Percentiles rank a stretch among this genome's conserved stretches.
phyloP scores from a whole-genome alignment of 2,888 invertebrate genomes.

The Xestia rhomboidea region DNA sequence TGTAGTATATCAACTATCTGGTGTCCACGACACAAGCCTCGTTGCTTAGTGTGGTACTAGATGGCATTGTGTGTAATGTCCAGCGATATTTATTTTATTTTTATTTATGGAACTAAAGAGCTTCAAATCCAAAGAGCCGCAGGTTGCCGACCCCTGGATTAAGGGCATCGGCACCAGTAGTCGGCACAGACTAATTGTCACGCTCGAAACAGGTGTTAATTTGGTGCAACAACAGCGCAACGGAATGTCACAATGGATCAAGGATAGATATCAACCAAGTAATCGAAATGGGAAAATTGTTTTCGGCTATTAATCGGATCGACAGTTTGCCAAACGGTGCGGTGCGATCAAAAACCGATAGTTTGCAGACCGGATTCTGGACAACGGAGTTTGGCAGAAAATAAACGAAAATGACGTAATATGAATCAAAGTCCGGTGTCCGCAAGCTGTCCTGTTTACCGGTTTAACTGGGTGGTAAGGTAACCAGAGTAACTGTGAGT shows the following conservation, averaged over 20 bases:
- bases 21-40: too few species aligned
- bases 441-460: background rate
- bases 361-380: background rate
- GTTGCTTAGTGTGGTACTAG: too few species aligned
- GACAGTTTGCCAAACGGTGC: background rate
- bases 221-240: constrained; percentile 68
- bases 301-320: constrained; percentile 39
- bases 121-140: too few species aligned
- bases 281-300: constrained; percentile 60
- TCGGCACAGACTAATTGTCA: constrained; percentile 51
- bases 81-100: too few species aligned
- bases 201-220: constrained; percentile 62
- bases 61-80: too few species aligned
- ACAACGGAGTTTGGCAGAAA: background rate
- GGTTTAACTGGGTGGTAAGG: background rate
- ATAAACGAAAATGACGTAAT: background rate
- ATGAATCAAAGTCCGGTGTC: background rate
- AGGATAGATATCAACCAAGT: constrained; percentile 53
- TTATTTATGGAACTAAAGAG: too few species aligned
- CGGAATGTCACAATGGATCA: constrained; percentile 64
- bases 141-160: too few species aligned
- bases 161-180: constrained; percentile 58
- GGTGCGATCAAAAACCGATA: background rate
- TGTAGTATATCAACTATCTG: too few species aligned
- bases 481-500: background rate